Percentiles rank a stretch among this genome's conserved stretches.
These are phyloP conservation scores for Ramphastos sulfuratus DNA, from an alignment of 2,113 vertebrate species.

Conservation along the genomic window DNA sequence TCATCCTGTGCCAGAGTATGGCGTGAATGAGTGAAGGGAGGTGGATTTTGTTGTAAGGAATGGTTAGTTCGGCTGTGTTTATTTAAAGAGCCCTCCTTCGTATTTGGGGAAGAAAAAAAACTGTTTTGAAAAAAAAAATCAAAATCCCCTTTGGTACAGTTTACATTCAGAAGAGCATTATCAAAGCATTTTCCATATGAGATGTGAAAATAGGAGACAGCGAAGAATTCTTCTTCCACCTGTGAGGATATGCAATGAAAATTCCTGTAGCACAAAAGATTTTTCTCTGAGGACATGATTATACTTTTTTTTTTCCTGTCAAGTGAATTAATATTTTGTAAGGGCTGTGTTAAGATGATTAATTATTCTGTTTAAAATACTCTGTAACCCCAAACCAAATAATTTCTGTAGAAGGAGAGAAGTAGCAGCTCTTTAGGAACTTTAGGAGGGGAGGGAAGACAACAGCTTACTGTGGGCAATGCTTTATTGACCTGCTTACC, in stretches of 20 bases:
- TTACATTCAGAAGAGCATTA: constrained; percentile 44
- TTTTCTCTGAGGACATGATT: constrained; percentile 39
- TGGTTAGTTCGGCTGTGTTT: constrained; percentile 39
- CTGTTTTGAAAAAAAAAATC: constrained; percentile 27
- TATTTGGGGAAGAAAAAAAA: constrained; percentile 29
- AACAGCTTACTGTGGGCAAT: neutral
- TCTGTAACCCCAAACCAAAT: constrained; percentile 7
- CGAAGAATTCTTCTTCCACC: constrained; percentile 38
- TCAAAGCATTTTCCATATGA: constrained; percentile 52
- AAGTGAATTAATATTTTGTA: constrained; percentile 39
- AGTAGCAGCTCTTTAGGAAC: constrained; percentile 38
- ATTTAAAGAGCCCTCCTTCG: constrained; percentile 59
- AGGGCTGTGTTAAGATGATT: constrained; percentile 31
- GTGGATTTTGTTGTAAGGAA: constrained; percentile 65
- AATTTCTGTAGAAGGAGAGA: neutral
- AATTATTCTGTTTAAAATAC: constrained; percentile 53
- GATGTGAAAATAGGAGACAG: constrained; percentile 20
- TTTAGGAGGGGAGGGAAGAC: neutral
- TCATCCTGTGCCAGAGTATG: constrained; percentile 49
- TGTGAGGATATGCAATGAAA: constrained; percentile 4
- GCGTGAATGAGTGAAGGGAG: constrained; percentile 55
- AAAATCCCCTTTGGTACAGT: constrained; percentile 3
- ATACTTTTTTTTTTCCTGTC: neutral
- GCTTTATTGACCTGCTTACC: constrained; percentile 27
- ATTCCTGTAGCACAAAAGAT: constrained; percentile 63